These are phyloP conservation scores for Dendroctonus ponderosae DNA, from an alignment of 1,140 invertebrate genomes.

Conservation along the genomic window DNA sequence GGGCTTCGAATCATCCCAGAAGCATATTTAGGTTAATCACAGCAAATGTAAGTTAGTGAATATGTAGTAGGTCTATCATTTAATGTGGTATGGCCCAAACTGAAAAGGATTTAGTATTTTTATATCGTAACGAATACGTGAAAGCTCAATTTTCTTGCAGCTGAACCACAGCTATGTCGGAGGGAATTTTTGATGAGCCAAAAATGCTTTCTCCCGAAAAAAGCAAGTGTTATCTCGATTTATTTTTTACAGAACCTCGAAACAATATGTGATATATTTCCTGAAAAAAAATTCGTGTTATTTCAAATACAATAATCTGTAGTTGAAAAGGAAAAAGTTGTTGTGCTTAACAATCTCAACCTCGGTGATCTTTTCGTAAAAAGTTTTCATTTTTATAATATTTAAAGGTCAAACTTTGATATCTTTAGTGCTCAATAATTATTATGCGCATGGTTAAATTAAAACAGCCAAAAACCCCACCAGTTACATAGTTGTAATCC, in stretches of 20 bases:
- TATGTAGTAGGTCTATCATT: constrained; percentile 14
- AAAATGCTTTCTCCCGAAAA: too few species aligned
- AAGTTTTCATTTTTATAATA: too few species aligned
- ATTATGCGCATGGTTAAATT: not conserved
- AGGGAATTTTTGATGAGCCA: constrained; percentile 17
- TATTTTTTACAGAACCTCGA: too few species aligned
- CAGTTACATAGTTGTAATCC: constrained; percentile 33
- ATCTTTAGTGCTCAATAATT: too few species aligned
- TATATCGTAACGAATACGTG: constrained; percentile 10
- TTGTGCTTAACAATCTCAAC: too few species aligned
- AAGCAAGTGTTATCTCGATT: too few species aligned
- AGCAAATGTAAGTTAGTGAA: constrained; percentile 11
- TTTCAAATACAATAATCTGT: too few species aligned
- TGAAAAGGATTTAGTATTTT: constrained; percentile 24
- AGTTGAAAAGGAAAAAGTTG: too few species aligned
- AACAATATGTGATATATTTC: too few species aligned
- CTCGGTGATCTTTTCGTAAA: too few species aligned
- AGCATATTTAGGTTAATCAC: constrained; percentile 4
- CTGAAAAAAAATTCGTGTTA: too few species aligned
- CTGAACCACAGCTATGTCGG: constrained; percentile 35
- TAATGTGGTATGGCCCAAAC: constrained; percentile 23
- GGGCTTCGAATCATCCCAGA: not conserved
- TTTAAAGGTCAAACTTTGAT: constrained; percentile 1
- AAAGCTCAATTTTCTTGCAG: constrained; percentile 29
- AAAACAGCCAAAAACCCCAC: constrained; percentile 13